Evolutionary conservation across 2,113 vertebrate species (phyloP), one percentile per base, ranked within the genome.

Genomic region (Ahaetulla prasina): DNA sequence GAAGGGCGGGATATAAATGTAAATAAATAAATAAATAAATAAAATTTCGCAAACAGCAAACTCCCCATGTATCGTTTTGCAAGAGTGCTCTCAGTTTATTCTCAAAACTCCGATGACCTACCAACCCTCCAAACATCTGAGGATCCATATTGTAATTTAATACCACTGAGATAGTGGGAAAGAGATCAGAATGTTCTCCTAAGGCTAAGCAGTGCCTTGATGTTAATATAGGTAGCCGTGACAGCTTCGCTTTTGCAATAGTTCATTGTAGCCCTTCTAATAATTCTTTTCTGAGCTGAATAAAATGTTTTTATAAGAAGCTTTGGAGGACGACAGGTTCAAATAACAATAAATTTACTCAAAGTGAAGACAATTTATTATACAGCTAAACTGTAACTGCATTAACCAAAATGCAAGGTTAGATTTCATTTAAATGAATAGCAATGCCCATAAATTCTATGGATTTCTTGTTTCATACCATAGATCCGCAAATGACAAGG

Each of bases 241-340:
- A 85, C 6, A 63, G 4, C 60, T 63, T 63, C 12, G 11, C 60
- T n/a, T 63, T 68, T 68, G 60, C 60, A 68, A 68, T 50, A 53
- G 80, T 10, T 89, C 23, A 50, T 14, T 92, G 91, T 89, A 49
- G 9, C 22, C 47, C 87, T 52, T 90, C 45, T 60, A 35, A 35
- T 74, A 57, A 27, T 92, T 92, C 57, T 63, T 68, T 60, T 60
- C 88, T 88, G 86, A 60, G 92, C n/a, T 88, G 22, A 52, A 63
- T 49, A 2, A 89, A 91, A 8, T 47, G 9, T 91, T 93, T 94
- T n/a, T 93, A 90, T 87, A 93, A 91, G 30, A 30, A 84, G 12
- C 4, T 90, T 74, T 52, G 68, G 47, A 43, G 25, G 50, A 85
- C 18, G 9, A 94, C 88, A 55, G 52, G 45, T 1, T 86, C 52